Evolutionary conservation across 2,113 vertebrate genomes (phyloP), one percentile per base, ranked within the genome.

Genomic region (Lathamus discolor): DNA sequence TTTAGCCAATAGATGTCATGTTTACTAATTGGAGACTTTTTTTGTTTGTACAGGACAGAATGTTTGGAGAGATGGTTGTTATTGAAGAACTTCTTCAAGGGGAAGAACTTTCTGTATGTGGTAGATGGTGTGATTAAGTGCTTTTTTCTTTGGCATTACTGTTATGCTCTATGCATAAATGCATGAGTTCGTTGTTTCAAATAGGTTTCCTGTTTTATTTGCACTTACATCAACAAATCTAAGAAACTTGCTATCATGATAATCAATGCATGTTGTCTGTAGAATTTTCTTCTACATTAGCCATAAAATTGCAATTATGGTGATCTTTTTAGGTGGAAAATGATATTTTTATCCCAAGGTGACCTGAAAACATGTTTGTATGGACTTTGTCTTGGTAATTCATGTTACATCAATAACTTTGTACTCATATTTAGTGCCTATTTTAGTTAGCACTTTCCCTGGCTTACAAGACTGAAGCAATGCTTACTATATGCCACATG

Each of bases 41-140:
- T 90, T 90, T 61, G 81, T 28, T 81, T 80, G 44, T 75, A 35
- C 90, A 99, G 99, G 98, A 98, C 66, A 84, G 98, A 86, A 97
- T 98, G 13, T 98, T 98, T 83, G 99, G 98, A 51, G 98, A 98
- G n/a, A 98, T 98, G 1, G 98, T 99, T 83, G 98, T 99, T 86
- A 96, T 99, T 31, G 99, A 99, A 87, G 99, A 99, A 88, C 98
- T 99, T 23, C 98, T 99, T 10, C 98, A 99, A 86, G 99, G 99
- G 66, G 98, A 99, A 95, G 99, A 99, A 93, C 98, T 99, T 82
- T 99, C 98, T 76, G 99, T 99, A 97, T 93, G 99, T 98, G 31
- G 46, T 39, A 7, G 0, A 27, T 46, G 25, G 10, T 69, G 64
- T 80, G n/a, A 57, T 73, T 48, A n/a, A 54, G 35, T 96, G 54